Conservation (phyloP, 2,888 invertebrate genomes). For the Argyra leucocephala region DNA sequence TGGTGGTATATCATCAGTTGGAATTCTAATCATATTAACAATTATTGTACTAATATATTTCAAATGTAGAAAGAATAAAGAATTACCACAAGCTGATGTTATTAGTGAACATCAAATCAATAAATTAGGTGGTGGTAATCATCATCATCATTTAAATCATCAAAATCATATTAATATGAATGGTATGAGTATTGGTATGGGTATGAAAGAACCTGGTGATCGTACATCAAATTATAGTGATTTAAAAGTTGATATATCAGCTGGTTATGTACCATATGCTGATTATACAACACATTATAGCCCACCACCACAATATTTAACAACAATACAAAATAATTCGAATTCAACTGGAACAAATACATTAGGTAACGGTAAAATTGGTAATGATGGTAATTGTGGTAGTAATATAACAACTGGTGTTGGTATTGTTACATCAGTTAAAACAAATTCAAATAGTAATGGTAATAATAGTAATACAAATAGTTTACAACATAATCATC, state of each 20-base stretch:
- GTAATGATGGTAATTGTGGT: constrained; percentile 11
- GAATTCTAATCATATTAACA: constrained; percentile 72
- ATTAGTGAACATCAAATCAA: constrained; percentile 51
- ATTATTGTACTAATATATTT: constrained; percentile 75
- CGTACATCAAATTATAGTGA: constrained; percentile 87
- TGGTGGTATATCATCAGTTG: constrained; percentile 70
- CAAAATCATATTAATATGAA: constrained; percentile 66
- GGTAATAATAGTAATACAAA: not conserved
- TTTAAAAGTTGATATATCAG: constrained; percentile 78
- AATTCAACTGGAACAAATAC: constrained; percentile 17
- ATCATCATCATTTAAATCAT: constrained; percentile 67
- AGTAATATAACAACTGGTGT: not conserved
- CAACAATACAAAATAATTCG: constrained; percentile 30
- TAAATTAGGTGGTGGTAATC: constrained; percentile 33
- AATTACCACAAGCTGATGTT: constrained; percentile 44
- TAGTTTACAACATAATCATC: not conserved
- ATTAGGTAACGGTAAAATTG: not conserved
- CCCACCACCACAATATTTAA: constrained; percentile 50
- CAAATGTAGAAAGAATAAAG: constrained; percentile 40
- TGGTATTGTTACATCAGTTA: constrained; percentile 7
- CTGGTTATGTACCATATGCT: constrained; percentile 59
- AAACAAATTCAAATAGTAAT: not conserved
- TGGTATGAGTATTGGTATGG: constrained; percentile 46
- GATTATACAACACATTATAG: constrained; percentile 84
- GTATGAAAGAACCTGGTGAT: constrained; percentile 53